A percentile compares a stretch with the other conserved stretches of the same genome.
phyloP scores from a whole-genome alignment of 1,140 invertebrate species.

The Hyles euphorbiae region DNA sequence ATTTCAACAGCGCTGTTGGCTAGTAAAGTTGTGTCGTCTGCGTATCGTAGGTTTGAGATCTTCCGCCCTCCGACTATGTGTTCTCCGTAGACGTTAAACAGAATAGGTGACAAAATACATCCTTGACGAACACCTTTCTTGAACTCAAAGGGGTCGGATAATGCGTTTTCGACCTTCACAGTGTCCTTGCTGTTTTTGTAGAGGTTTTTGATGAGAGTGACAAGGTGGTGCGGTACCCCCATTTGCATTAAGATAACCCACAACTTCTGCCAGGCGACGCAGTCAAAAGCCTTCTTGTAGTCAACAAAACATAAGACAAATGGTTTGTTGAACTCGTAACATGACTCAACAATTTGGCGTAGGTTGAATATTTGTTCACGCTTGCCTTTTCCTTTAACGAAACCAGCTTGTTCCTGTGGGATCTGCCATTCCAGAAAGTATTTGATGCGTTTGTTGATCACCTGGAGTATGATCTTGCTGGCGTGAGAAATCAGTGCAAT shows the following conservation, averaged over 20 bases:
- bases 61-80: background rate
- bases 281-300: conserved; percentile 9
- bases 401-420: background rate
- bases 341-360: conserved; percentile 3
- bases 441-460: conserved; percentile 17
- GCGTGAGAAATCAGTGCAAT: conserved; percentile 19
- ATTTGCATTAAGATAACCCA: background rate
- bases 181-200: background rate
- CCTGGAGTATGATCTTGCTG: conserved; percentile 21
- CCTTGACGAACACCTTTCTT: background rate
- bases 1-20: background rate
- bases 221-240: conserved; percentile 3
- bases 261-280: background rate
- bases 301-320: background rate
- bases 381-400: background rate
- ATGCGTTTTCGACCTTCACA: background rate
- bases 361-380: conserved; percentile 1
- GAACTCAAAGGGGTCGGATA: background rate
- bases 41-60: background rate
- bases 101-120: background rate
- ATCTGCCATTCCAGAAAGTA: conserved; percentile 15
- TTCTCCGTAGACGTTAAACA: background rate
- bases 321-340: conserved; percentile 4
- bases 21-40: background rate
- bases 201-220: background rate